Evolutionary conservation across 2,113 vertebrate species (phyloP).

Genomic region (Apteryx mantelli): DNA sequence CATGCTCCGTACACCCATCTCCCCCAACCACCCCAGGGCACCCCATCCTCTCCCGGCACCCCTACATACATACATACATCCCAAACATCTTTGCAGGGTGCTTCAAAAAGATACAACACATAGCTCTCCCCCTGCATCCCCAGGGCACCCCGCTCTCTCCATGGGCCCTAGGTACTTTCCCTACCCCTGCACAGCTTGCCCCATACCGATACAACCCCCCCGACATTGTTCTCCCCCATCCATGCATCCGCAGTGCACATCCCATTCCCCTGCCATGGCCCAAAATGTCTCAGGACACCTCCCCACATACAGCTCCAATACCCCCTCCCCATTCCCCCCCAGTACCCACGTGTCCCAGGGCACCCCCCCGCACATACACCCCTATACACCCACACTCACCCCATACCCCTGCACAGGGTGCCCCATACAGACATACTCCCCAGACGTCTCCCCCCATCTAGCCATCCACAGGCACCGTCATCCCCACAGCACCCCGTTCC

Average conservation of each 20-base stretch:
- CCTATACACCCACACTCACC: background rate
- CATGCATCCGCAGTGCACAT: background rate
- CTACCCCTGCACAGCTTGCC: fast-evolving
- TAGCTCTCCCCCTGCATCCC: background rate
- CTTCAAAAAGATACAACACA: background rate
- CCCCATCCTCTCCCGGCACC: background rate
- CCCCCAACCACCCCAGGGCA: background rate
- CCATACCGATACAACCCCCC: no score
- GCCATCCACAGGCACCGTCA: background rate
- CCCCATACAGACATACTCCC: fast-evolving
- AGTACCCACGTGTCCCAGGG: no score
- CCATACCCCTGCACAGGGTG: no score
- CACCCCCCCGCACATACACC: background rate
- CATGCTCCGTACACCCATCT: fast-evolving
- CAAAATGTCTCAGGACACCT: fast-evolving
- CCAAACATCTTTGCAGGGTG: background rate
- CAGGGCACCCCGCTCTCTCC: background rate
- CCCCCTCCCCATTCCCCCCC: no score
- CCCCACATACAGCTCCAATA: background rate
- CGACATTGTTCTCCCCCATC: background rate
- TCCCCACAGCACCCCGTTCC: background rate
- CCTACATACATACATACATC: background rate
- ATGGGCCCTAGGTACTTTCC: background rate
- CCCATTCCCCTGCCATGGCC: background rate
- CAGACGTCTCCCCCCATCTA: background rate